Conservation (phyloP, 2,113 vertebrate genomes). For the Lepidothrix coronata region DNA sequence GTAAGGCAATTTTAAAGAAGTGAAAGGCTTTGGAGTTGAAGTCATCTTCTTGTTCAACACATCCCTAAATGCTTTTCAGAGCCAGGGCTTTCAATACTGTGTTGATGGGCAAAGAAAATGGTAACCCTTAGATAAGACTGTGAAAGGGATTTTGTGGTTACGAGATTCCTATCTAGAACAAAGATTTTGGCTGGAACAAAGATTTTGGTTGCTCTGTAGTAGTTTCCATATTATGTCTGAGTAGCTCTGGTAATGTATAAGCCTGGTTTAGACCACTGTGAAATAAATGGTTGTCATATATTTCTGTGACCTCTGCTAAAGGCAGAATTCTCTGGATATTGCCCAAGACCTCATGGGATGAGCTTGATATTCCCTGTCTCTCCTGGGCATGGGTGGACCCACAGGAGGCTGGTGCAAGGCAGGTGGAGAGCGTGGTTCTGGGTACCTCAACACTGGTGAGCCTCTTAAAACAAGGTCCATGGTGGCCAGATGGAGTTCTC, state of each 20-base stretch:
- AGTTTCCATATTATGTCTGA: background rate
- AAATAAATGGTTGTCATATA: fast-evolving
- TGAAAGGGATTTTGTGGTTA: fast-evolving
- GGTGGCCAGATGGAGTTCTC: background rate
- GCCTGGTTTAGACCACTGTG: background rate
- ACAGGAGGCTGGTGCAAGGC: fast-evolving
- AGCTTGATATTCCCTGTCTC: too few relatives aligned
- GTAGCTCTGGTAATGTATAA: background rate
- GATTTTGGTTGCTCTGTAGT: background rate
- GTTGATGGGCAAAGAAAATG: fast-evolving
- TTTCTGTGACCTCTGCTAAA: background rate
- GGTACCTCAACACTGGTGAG: background rate
- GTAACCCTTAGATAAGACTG: fast-evolving
- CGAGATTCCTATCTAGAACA: background rate
- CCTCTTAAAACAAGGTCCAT: background rate
- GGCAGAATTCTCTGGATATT: background rate
- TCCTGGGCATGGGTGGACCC: background rate
- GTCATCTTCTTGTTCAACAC: background rate
- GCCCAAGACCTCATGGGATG: background rate
- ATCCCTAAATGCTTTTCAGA: background rate
- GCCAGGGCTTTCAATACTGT: fast-evolving
- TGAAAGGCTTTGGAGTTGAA: background rate
- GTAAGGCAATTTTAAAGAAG: background rate
- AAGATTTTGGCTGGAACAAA: background rate
- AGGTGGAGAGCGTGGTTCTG: fast-evolving